Evolutionary conservation across 2,113 vertebrate species (phyloP).

Genomic region (Dipodomys ordii): DNA sequence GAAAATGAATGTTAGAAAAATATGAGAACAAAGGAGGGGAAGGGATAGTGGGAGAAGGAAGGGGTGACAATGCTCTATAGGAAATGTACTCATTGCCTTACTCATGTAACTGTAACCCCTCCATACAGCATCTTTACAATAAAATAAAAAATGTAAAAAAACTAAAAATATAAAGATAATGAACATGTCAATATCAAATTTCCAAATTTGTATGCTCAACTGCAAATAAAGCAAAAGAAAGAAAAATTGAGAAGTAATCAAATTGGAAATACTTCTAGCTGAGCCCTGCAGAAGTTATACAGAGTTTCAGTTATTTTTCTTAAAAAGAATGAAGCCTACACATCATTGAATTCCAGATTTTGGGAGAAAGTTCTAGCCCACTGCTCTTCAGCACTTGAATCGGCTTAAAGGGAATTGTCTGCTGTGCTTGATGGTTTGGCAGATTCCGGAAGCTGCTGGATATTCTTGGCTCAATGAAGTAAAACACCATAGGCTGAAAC

Average conservation of each 20-base stretch:
- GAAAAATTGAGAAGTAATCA: conserved; percentile 16
- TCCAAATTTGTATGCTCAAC: conserved; percentile 4
- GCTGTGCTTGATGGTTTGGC: conserved; percentile 70
- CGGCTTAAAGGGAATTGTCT: conserved; percentile 76
- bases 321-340: conserved; percentile 70
- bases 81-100: too few species aligned
- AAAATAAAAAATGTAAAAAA: too few species aligned
- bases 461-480: conserved; percentile 71
- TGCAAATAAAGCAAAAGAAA: conserved; percentile 32
- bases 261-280: conserved; percentile 56
- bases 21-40: too few species aligned
- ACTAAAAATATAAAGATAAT: neutral
- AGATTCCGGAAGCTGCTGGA: conserved; percentile 68
- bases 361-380: conserved; percentile 70
- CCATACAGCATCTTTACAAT: too few species aligned
- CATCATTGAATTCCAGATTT: conserved; percentile 74
- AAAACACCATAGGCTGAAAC: conserved; percentile 71
- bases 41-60: too few species aligned
- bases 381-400: conserved; percentile 69
- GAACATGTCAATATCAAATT: conserved; percentile 34
- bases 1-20: neutral
- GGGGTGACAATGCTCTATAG: too few species aligned
- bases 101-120: too few species aligned
- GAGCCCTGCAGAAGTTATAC: conserved; percentile 42
- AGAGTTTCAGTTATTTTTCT: conserved; percentile 71